phyloP scores from a whole-genome alignment of 2,113 vertebrate species.

The Rhinolophus ferrumequinum region DNA sequence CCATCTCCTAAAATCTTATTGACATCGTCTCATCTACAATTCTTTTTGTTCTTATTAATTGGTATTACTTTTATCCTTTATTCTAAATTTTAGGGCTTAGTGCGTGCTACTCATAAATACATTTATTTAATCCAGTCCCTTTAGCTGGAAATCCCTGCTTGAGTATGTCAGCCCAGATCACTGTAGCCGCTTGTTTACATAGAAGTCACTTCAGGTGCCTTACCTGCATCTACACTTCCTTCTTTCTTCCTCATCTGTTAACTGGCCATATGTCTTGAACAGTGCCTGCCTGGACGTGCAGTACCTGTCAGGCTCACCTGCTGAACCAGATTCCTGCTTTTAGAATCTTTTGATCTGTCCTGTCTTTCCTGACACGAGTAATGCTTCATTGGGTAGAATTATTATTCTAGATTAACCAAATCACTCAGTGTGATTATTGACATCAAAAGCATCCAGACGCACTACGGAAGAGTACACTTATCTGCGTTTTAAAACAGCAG shows the following conservation, averaged over 20 bases:
- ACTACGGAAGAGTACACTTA: neutral
- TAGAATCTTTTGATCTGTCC: constrained; percentile 24
- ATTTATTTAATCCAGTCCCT: neutral
- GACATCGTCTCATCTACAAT: neutral
- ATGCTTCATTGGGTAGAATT: neutral
- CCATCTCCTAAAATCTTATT: neutral
- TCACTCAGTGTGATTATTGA: neutral
- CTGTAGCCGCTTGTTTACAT: neutral
- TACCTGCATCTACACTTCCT: accelerated
- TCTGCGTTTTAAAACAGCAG: neutral
- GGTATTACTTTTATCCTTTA: neutral
- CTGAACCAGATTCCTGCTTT: neutral
- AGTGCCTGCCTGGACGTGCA: neutral
- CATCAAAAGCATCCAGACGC: neutral
- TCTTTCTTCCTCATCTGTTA: neutral
- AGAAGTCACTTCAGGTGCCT: neutral
- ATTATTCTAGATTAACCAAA: constrained; percentile 22
- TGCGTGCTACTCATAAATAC: neutral
- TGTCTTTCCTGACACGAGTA: neutral
- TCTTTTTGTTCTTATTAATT: neutral
- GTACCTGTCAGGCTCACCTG: neutral
- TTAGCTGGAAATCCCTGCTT: constrained; percentile 21
- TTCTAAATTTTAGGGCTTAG: neutral
- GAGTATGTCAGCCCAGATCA: neutral
- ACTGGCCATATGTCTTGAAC: neutral